A percentile compares a stretch with the other conserved stretches of the same genome.
phyloP scores from a whole-genome alignment of 2,113 vertebrate species.

The Ceyx margarethae region DNA sequence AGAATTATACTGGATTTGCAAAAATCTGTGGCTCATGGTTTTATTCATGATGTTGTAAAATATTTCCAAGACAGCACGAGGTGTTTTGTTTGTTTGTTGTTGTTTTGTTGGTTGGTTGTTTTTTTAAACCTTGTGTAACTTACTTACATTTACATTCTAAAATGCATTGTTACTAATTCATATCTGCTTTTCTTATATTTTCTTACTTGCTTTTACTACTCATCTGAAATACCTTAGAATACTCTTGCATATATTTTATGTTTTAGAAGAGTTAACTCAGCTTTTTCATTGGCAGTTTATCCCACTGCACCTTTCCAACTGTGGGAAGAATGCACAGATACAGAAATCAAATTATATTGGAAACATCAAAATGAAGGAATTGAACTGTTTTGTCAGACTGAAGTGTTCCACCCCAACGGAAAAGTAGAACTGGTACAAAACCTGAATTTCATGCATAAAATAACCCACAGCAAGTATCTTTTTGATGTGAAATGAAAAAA shows the following conservation, averaged over 20 bases:
- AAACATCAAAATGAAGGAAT: background rate
- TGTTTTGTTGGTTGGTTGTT: background rate
- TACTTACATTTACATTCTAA: background rate
- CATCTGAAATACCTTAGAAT: background rate
- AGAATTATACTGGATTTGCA: background rate
- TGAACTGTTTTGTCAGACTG: conserved; percentile 66
- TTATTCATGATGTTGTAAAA: background rate
- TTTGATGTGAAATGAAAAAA: background rate
- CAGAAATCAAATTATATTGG: conserved; percentile 62
- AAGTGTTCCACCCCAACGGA: background rate
- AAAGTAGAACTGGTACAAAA: conserved; percentile 56
- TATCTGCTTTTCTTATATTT: background rate
- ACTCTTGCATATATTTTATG: background rate
- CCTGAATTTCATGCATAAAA: background rate
- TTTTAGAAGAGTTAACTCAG: conserved; percentile 21
- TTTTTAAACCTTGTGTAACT: background rate
- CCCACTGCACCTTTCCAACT: conserved; percentile 51
- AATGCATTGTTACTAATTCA: background rate
- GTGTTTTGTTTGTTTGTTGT: no score
- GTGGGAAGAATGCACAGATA: background rate
- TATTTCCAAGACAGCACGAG: background rate
- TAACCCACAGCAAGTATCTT: background rate
- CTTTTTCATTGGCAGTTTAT: conserved; percentile 64
- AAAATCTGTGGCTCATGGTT: background rate
- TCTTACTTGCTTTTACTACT: background rate